These are phyloP conservation scores for Musca domestica DNA, from an alignment of 1,140 invertebrate genomes.

Conservation along the genomic window DNA sequence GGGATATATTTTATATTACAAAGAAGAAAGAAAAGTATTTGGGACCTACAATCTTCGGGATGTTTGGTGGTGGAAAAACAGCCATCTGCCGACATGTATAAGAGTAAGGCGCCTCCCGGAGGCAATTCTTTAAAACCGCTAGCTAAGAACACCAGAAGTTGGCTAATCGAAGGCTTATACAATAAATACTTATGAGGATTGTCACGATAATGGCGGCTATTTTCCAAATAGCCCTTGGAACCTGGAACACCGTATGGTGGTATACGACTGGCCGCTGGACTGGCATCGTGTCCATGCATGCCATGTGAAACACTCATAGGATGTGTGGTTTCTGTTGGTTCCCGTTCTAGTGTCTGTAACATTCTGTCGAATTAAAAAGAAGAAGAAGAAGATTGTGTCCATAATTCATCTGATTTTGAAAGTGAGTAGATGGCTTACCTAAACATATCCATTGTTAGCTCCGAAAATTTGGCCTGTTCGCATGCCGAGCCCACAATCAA, in stretches of 20 bases:
- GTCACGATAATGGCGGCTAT: constrained; percentile 73
- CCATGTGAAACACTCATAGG: constrained; percentile 45
- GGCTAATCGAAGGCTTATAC: constrained; percentile 92
- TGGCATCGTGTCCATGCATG: constrained; percentile 71
- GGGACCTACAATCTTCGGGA: constrained; percentile 80
- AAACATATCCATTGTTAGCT: constrained; percentile 98
- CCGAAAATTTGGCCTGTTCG: constrained; percentile 97
- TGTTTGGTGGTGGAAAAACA: constrained; percentile 85
- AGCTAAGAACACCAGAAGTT: constrained; percentile 89
- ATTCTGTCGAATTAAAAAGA: constrained; percentile 68
- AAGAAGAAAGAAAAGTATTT: not conserved
- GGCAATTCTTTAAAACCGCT: constrained; percentile 94
- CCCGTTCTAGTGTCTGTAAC: constrained; percentile 90
- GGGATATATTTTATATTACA: not conserved
- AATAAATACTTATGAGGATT: constrained; percentile 97
- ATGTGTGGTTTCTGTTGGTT: constrained; percentile 75
- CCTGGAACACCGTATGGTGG: constrained; percentile 62
- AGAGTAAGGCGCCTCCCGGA: constrained; percentile 81
- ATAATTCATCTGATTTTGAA: not conserved
- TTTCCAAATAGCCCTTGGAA: constrained; percentile 67
- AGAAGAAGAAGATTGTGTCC: not conserved
- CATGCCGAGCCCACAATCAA: constrained; percentile 90
- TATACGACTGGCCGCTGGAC: constrained; percentile 76
- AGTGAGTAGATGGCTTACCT: constrained; percentile 41
- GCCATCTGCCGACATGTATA: constrained; percentile 94